Conservation (phyloP, 2,888 invertebrate species). For the Poecilus cupreus region DNA sequence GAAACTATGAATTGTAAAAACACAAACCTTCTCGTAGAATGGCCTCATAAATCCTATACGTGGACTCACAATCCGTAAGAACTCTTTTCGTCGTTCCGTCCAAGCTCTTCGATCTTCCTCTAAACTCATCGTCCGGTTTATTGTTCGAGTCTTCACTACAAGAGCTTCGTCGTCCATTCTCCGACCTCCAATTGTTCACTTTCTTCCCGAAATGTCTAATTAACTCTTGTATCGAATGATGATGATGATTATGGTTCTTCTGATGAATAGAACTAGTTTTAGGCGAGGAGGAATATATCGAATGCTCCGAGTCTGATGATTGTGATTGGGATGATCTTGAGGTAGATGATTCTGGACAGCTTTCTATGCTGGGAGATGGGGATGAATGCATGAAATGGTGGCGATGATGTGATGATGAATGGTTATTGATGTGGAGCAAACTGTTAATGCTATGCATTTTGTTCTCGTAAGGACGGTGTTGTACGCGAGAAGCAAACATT, state of each 20-base stretch:
- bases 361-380: slow-evolving; percentile 65
- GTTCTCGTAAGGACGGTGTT: slow-evolving; percentile 42
- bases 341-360: slow-evolving; percentile 66
- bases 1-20: too few relatives aligned
- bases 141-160: slow-evolving; percentile 75
- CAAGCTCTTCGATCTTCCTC: slow-evolving; percentile 86
- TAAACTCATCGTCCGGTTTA: slow-evolving; percentile 80
- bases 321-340: slow-evolving; percentile 62
- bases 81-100: slow-evolving; percentile 78
- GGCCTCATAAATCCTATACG: slow-evolving; percentile 87
- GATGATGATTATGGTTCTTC: slow-evolving; percentile 72
- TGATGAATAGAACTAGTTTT: slow-evolving; percentile 61
- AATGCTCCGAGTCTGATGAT: slow-evolving; percentile 50
- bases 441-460: slow-evolving; percentile 57
- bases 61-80: slow-evolving; percentile 86
- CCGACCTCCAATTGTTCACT: slow-evolving; percentile 82
- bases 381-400: slow-evolving; percentile 61
- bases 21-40: slow-evolving; percentile 83
- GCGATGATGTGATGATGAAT: slow-evolving; percentile 67
- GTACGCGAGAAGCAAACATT: slow-evolving; percentile 48
- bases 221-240: slow-evolving; percentile 85
- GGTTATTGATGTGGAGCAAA: slow-evolving; percentile 38
- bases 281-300: slow-evolving; percentile 57
- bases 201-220: slow-evolving; percentile 85
- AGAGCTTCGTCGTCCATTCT: slow-evolving; percentile 69